Percentiles rank a stretch among this genome's conserved stretches.
Conservation (phyloP, 2,888 invertebrate genomes). For the Nomada hirtipes region DNA sequence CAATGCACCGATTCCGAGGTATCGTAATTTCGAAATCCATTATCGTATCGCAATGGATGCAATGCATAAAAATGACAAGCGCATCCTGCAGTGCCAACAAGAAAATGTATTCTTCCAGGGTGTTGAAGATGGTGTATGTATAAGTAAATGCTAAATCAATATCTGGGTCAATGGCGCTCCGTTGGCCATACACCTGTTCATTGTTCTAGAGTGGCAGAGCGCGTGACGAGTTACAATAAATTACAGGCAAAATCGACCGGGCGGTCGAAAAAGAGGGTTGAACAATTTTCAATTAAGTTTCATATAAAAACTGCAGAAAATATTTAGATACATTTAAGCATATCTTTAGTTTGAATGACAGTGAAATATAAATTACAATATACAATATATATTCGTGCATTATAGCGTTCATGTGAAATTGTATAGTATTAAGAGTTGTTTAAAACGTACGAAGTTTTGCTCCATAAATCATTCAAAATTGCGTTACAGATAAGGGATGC, state of each 20-base stretch:
- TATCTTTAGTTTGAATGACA: too few relatives aligned
- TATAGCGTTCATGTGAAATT: too few relatives aligned
- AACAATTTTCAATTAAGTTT: not conserved
- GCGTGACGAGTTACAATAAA: conserved; percentile 61
- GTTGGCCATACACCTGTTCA: conserved; percentile 45
- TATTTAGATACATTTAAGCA: too few relatives aligned
- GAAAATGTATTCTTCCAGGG: not conserved
- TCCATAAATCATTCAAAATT: not conserved
- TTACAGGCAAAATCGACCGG: conserved; percentile 43
- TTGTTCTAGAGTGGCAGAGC: conserved; percentile 47
- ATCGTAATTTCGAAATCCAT: conserved; percentile 16
- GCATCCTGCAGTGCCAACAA: not conserved
- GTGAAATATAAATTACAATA: too few relatives aligned
- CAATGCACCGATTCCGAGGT: too few relatives aligned
- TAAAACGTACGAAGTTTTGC: too few relatives aligned
- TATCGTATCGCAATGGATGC: not conserved
- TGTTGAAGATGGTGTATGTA: not conserved
- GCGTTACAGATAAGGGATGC: not conserved
- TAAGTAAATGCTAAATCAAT: conserved; percentile 49
- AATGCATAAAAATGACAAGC: conserved; percentile 15
- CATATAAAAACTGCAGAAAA: not conserved
- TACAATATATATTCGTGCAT: too few relatives aligned
- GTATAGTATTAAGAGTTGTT: not conserved
- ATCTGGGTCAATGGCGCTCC: conserved; percentile 59
- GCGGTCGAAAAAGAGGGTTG: not conserved